Base-by-base conservation (phyloP, 1,140 invertebrate genomes). In the Laodelphax striatellus region DNA sequence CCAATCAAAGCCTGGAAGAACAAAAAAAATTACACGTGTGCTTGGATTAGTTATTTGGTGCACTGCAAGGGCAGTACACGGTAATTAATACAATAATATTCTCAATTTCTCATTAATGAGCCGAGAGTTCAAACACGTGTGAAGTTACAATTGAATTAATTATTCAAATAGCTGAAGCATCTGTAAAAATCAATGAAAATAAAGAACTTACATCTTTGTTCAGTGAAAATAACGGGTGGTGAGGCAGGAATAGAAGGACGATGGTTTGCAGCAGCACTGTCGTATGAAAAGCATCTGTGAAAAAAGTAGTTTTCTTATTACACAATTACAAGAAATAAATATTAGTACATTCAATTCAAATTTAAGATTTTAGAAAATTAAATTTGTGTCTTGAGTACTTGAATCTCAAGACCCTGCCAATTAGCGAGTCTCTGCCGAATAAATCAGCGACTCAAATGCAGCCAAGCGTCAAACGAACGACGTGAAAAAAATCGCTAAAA, bases 231-330 rank as follows among this genome's bases (percentile, higher is more conserved):
- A 63, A 81, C 73, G 17, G 84, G 82, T 6, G 84, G 82, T 53
- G 82, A 84, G 0, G 80, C 78, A 0, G 80, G 77, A 60, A 73
- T 71, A 8, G 72, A 73, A 44, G 76, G 72, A 58, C 84, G 74
- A 72, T 84, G 79, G 22, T 79, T 71, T 61, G 72, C 84, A 38
- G 34, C 34, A 38, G 34, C 34, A 13, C 34, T 38, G 75, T 90
- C 87, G 68, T 88, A 89, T 1, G 86, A 88, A 63, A 88, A 83
- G 70, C 85, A 88, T 84, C 86, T 86, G 73, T 55, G 77, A 76
- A 43, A 63, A 57, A 66, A 52, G 8, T 19, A 8, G 2, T 4
- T 68, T 63, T 58, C 28, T 44, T 50, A 42, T 42, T 31, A 4
- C 24, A 28, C 2, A 28, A 28, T 28, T 28, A 28, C 24, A 4